Base-by-base conservation (phyloP, 2,797 vertebrate species). In the Denticeps clupeoides region DNA sequence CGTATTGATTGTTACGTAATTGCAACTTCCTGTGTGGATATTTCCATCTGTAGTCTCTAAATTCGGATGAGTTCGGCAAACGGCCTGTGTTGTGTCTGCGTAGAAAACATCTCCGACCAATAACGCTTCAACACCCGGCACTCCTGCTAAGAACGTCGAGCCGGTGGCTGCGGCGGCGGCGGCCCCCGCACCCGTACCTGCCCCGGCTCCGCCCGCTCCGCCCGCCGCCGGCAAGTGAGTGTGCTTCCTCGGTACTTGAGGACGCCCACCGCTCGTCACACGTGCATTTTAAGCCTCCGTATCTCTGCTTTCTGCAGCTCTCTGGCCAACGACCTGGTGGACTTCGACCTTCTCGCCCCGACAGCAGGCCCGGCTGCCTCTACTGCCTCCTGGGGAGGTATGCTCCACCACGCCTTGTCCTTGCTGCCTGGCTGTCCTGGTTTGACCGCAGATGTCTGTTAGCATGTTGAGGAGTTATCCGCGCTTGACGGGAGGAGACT, bases 341-440 rank as follows among this genome's bases (percentile, higher is more conserved):
- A 89, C 65, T 84, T 90, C 47, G 86, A 88, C 84, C 82, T 60
- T 55, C 84, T 88, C 51, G 67, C 78, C 46, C 41, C 74, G 1
- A 68, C 74, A 5, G 65, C 78, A 3, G 75, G 81, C 4, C 64
- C 83, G 12, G 69, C 74, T 0, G 56, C 82, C 7, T 47, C 89
- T 3, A 80, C 63, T 3, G 84, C 88, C 28, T 84, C 83, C 69
- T 98, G 94, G 94, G 94, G 91, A 88, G 93, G 94, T 98, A 79
- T 86, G 61, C 9, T 8, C 8, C 3, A 5, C 19, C 8, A 16
- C 31, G 13, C 8, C n/a, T n/a, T n/a, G n/a, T n/a, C n/a, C n/a
- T n/a, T n/a, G n/a, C n/a, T n/a, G n/a, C n/a, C n/a, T n/a, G n/a
- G n/a, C n/a, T n/a, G n/a, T n/a, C n/a, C n/a, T n/a, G n/a, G n/a